Evolutionary conservation across 1,140 invertebrate genomes (phyloP), one percentile per base, ranked within the genome.

Genomic region (Cryptotermes secundus): DNA sequence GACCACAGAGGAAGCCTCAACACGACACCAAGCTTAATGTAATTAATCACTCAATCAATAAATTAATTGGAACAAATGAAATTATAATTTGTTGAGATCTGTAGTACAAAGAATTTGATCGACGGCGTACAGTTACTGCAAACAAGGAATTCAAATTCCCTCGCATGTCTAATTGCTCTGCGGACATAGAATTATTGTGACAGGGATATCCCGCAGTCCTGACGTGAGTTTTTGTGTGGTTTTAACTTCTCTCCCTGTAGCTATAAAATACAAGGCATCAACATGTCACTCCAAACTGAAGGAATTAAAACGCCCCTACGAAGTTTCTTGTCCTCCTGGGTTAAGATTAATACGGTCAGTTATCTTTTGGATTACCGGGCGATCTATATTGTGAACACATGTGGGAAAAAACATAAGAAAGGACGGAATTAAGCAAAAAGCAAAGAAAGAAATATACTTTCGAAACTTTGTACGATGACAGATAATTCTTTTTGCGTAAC

Each of bases 161-260:
- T 31, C 59, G 31, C n/a, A 72, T 31, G 59, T 72, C 59, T 31
- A 72, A n/a, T n/a, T 72, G 59, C 59, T n/a, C n/a, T 72, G 26
- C 26, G 59, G n/a, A 72, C 59, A 59, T 59, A 72, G 59, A 31
- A 72, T 72, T 72, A 72, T 72, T 72, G 59, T 72, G 59, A 72
- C 59, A 72, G 59, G 10, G 59, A 31, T 72, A n/a, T 72, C 59
- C 59, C 31, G 59, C n/a, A 72, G 59, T 26, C 59, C 26, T 72
- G n/a, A 72, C 26, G n/a, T n/a, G 26, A 31, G 59, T 72, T 72
- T 72, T 72, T 72, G 59, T 72, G 59, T n/a, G 59, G 59, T 72
- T 72, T 72, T 72, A 72, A 72, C 59, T 72, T 72, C 59, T 31
- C 59, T 72, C 26, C 59, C 59, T 31, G 26, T 72, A 31, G 26